Base-by-base conservation (phyloP, 1,140 invertebrate species). In the Drosophila ironensis region DNA sequence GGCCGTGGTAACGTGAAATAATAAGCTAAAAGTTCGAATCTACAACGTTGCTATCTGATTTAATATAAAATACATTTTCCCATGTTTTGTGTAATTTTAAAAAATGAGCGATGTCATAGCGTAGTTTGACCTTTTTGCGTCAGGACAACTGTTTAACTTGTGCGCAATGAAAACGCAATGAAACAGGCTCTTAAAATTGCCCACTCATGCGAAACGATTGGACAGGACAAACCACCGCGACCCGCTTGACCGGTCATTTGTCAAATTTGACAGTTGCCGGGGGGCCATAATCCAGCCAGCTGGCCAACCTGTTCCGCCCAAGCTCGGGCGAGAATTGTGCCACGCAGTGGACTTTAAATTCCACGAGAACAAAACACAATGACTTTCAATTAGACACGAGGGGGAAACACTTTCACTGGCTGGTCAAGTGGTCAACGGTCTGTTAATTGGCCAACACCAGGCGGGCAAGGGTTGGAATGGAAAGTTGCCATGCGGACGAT, bases 301-400 rank as follows among this genome's bases (percentile, higher is more conserved):
- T 84, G 78, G 27, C 20, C 50, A 72, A 80, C 80, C 74, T 86
- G 80, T 84, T 84, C 48, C 11, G 28, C 2, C 28, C 9, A 30
- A 30, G 30, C 25, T 46, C 51, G 46, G 53, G 47, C 53, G 56
- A 64, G 53, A 76, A 76, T 60, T 60, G 37, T 72, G 53, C n/a
- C 51, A 60, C 27, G 27, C 57, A 19, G 22, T 11, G 7, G 41
- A 40, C 30, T 46, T 51, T 17, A 52, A 71, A 81, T 67, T 60
- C 37, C 35, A 37, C 40, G 59, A 46, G 48, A 56, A 33, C 30
- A 35, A 59, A 52, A 37, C 71, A 67, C 66, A 75, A 86, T 86
- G 80, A 86, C 80, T 86, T 86, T 86, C 80, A 86, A 86, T 86
- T 86, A 86, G 73, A 48, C 56, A 63, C 45, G 17, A 30, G 28